A percentile compares a stretch with the other conserved stretches of the same genome.
These are phyloP conservation scores for Pagetopsis macropterus DNA, from an alignment of 2,797 vertebrate species.

Conservation along the genomic window DNA sequence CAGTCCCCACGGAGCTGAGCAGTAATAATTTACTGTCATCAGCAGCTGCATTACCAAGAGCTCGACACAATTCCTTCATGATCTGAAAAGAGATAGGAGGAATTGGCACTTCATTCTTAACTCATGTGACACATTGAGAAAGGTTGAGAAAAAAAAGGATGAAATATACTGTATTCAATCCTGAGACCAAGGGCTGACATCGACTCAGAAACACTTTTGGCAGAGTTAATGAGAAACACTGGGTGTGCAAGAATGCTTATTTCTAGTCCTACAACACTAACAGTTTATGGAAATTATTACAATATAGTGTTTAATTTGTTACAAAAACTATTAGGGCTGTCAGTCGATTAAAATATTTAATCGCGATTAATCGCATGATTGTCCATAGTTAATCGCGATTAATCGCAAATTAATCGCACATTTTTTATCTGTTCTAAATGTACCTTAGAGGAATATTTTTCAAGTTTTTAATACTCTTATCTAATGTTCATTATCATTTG, in stretches of 20 bases:
- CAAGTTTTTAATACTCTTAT: too few species aligned
- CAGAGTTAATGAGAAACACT: conserved; percentile 17
- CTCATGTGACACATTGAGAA: conserved; percentile 12
- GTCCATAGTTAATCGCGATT: too few species aligned
- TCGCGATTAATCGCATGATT: too few species aligned
- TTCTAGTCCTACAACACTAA: neutral
- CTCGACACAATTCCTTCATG: conserved; percentile 97
- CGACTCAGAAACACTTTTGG: neutral
- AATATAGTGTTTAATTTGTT: too few species aligned
- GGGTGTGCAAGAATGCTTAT: neutral
- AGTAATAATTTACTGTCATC: conserved; percentile 97
- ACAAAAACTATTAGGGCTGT: neutral
- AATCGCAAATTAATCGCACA: too few species aligned
- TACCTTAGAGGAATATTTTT: too few species aligned
- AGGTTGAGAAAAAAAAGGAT: neutral
- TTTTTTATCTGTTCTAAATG: too few species aligned
- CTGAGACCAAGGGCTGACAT: neutral
- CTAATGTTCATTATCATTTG: too few species aligned
- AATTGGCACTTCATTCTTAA: conserved; percentile 12
- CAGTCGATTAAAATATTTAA: too few species aligned
- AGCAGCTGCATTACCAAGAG: conserved; percentile 92
- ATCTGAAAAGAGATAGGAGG: conserved; percentile 81
- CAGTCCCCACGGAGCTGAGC: conserved; percentile 94
- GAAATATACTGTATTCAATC: conserved; percentile 8
- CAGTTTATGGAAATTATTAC: neutral